Evolutionary conservation across 2,797 vertebrate genomes (phyloP).

Genomic region (Anguilla pacifica): DNA sequence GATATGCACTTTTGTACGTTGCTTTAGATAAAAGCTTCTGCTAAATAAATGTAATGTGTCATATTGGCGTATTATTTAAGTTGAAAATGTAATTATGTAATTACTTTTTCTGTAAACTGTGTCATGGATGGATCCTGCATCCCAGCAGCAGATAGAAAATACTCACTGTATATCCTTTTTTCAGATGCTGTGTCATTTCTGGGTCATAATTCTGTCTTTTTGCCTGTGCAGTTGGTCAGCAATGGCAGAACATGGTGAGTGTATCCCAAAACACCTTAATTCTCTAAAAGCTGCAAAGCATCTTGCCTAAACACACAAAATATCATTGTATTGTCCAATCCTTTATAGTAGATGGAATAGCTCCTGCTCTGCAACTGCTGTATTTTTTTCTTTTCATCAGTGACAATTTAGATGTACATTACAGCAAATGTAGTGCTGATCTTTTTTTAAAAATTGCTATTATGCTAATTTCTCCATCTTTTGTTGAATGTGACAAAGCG

Average conservation of each 20-base stretch:
- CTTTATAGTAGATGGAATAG: not conserved
- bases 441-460: conserved; percentile 36
- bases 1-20: too few relatives aligned
- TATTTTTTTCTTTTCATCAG: not conserved
- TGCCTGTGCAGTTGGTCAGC: conserved; percentile 46
- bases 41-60: too few relatives aligned
- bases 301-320: too few relatives aligned
- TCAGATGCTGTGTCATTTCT: conserved; percentile 62
- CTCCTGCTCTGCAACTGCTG: not conserved
- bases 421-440: not conserved
- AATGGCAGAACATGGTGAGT: conserved; percentile 64
- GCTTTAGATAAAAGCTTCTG: too few relatives aligned
- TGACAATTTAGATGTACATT: not conserved
- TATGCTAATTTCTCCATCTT: conserved; percentile 53
- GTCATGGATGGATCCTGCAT: conserved; percentile 59
- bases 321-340: not conserved
- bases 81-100: conserved; percentile 39
- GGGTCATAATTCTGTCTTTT: conserved; percentile 60
- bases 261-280: not conserved
- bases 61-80: conserved; percentile 29
- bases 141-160: conserved; percentile 37
- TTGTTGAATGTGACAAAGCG: conserved; percentile 54
- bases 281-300: not conserved
- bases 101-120: conserved; percentile 30
- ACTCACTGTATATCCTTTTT: conserved; percentile 54